Conservation (phyloP, 2,888 invertebrate genomes). For the Conchocele bisecta region DNA sequence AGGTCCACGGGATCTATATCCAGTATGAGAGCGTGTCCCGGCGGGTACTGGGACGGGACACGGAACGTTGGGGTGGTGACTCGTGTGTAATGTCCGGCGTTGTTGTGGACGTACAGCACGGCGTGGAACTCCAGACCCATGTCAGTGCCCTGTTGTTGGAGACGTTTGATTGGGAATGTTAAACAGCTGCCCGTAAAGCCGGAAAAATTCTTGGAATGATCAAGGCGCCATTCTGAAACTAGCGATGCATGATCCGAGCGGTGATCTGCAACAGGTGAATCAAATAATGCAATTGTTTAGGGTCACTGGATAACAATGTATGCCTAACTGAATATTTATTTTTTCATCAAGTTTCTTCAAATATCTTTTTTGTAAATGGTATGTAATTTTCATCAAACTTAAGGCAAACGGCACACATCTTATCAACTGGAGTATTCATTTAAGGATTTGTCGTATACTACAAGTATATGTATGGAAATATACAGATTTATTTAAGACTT, state of each 20-base stretch:
- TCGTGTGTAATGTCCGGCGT: conserved; percentile 42
- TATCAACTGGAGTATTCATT: too few species aligned
- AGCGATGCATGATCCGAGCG: too few species aligned
- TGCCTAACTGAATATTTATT: too few species aligned
- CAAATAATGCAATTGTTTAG: too few species aligned
- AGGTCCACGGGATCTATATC: conserved; percentile 40
- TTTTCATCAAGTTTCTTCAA: too few species aligned
- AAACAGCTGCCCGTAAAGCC: conserved; percentile 30
- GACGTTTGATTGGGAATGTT: conserved; percentile 22
- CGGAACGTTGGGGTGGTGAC: conserved; percentile 31
- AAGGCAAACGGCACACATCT: too few species aligned
- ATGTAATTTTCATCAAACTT: too few species aligned
- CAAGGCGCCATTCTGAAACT: conserved; percentile 45
- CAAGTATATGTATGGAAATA: too few species aligned
- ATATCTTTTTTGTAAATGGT: too few species aligned
- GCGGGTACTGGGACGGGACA: conserved; percentile 55
- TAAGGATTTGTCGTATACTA: too few species aligned
- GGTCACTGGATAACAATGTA: neutral
- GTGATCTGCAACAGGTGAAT: too few species aligned
- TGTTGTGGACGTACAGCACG: conserved; percentile 45
- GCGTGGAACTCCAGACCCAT: conserved; percentile 25
- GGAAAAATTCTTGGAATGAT: conserved; percentile 9
- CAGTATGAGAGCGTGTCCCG: conserved; percentile 48
- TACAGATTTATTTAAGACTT: conserved; percentile 1
- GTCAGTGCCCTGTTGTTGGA: conserved; percentile 46